Base-by-base conservation (phyloP, 2,797 vertebrate species). In the Poliocrania exsul region DNA sequence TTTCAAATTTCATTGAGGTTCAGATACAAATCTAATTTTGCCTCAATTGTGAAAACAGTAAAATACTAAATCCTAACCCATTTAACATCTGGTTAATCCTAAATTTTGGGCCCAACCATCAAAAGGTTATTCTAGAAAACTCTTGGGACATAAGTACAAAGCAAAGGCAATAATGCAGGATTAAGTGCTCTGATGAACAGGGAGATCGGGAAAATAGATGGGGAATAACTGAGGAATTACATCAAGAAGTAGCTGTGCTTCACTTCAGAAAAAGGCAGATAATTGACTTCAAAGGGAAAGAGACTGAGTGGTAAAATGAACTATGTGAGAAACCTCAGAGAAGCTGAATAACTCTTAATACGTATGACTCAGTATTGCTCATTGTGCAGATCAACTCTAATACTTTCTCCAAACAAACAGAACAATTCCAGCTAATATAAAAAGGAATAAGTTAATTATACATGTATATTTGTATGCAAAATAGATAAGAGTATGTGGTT, bases 331-430 rank as follows among this genome's bases (percentile, higher is more conserved):
- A 81, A 69, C 31, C 16, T 75, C 51, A 50, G 51, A 72, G 23
- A 44, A 73, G 33, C 13, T 26, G 29, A 37, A 5, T 65, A 67
- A 49, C 44, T 66, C 61, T 25, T 57, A 60, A 53, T 12, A 33
- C 0, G 0, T 19, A 8, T 12, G 47, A 42, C 4, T 5, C 16
- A 7, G 6, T 13, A 42, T 29, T 7, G 4, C 26, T 28, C 4
- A 0, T 24, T 3, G 1, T 24, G 24, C 10, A 51, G 38, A 82
- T 73, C 49, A 64, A 21, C 29, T 62, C 18, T 35, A 73, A 56
- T 16, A 86, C 5, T 66, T 77, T 2, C 49, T 15, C 37, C 37
- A 31, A 6, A 56, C 0, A 4, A 67, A 66, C 1, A 2, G 33
- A 79, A 70, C 6, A 58, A 51, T 44, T 38, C 11, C 57, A 82